Evolutionary conservation across 2,797 vertebrate species (phyloP), one percentile per base, ranked within the genome.

Genomic region (Benthosema pterotum): DNA sequence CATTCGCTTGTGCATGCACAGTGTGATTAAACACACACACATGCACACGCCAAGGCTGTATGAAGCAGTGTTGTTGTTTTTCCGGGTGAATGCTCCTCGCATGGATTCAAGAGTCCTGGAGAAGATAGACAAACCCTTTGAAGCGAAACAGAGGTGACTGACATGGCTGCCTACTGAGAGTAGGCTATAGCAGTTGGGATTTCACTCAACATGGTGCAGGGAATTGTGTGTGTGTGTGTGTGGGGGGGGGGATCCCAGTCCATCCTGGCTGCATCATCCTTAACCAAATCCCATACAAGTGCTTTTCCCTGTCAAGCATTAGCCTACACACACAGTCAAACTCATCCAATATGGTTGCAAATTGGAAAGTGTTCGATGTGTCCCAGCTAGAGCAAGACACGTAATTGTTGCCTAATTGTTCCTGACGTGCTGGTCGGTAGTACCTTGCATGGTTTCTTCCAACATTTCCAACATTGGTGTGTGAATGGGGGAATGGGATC

Each of bases 81-180:
- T 87, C 77, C 82, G 83, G 78, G 83, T 88, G 88, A 86, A 86
- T 75, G 85, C 82, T 38, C 32, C 32, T 58, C 65, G 74, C 81
- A 72, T 88, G 77, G 83, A 87, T 79, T 82, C 79, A 51, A 71
- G 71, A 86, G 86, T 87, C 87, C 82, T 80, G 87, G 32, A 38
- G 32, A 83, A 87, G 79, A 79, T 75, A 84, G 85, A 88, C 83
- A 84, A 86, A 46, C 82, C 84, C 87, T 88, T 87, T 79, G 80
- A 83, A 89, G 82, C 75, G 77, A 86, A 81, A 79, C 82, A 87
- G 84, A 85, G 83, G 84, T 89, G 81, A 80, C 88, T 88, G 80
- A 90, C 83, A 88, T 86, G 83, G 83, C 83, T 79, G 75, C 78
- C 83, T 79, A 75, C 78, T 89, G 84, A 88, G 75, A 75, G 77